A percentile compares a stretch with the other conserved stretches of the same genome.
phyloP scores from a whole-genome alignment of 2,113 vertebrate species.

The Heterochromis multidens region DNA sequence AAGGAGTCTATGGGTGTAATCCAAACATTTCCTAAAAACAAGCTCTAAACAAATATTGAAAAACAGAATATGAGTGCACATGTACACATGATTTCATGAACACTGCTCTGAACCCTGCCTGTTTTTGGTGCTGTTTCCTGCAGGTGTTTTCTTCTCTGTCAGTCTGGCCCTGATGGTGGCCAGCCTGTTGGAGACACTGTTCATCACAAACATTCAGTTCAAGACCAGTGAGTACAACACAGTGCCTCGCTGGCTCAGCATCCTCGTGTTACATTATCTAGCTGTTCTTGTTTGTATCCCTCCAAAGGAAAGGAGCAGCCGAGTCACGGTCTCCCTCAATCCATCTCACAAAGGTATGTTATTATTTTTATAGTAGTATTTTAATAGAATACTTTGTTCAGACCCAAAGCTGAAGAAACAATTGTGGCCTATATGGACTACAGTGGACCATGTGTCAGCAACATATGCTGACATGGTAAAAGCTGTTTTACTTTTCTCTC shows the following conservation, averaged over 20 bases:
- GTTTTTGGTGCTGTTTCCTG: background rate
- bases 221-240: conserved; percentile 54
- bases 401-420: too few species aligned
- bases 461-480: too few species aligned
- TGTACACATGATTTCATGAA: background rate
- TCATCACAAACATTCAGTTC: conserved; percentile 75
- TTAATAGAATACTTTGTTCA: background rate
- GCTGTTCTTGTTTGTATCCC: conserved; percentile 62
- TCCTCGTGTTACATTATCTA: conserved; percentile 65
- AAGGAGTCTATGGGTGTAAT: background rate
- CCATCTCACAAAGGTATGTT: background rate
- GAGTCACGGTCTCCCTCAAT: conserved; percentile 1
- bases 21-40: background rate
- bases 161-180: conserved; percentile 77
- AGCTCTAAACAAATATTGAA: background rate
- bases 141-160: conserved; percentile 50
- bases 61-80: background rate
- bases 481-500: too few species aligned
- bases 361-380: background rate
- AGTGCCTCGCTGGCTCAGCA: conserved; percentile 59
- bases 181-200: conserved; percentile 76
- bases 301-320: background rate
- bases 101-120: too few species aligned
- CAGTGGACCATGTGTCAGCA: too few species aligned
- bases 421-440: too few species aligned